Conservation (phyloP, 2,797 vertebrate genomes). For the Enteromius paludinosus region DNA sequence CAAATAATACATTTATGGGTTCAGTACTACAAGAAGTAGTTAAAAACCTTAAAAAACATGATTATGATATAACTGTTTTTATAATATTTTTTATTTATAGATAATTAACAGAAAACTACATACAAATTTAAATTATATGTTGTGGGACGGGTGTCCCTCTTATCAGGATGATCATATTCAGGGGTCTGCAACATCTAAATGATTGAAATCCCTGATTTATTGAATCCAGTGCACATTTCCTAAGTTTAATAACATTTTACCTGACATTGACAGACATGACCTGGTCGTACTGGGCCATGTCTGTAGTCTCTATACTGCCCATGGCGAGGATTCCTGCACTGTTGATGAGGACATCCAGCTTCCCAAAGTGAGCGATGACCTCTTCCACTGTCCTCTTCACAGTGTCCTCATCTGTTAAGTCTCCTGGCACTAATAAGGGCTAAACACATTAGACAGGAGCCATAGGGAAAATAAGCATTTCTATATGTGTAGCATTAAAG, state of each 20-base stretch:
- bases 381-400: conserved; percentile 77
- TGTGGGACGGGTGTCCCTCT: neutral
- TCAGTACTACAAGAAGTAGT: neutral
- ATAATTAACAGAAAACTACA: neutral
- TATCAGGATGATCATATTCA: neutral
- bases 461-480: neutral
- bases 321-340: conserved; percentile 82
- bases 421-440: conserved; percentile 82
- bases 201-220: neutral
- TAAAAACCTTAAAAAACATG: neutral
- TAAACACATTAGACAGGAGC: conserved; percentile 52
- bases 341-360: conserved; percentile 82
- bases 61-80: neutral
- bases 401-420: conserved; percentile 78
- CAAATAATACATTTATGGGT: neutral
- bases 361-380: conserved; percentile 76
- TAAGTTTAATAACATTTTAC: conserved; percentile 59
- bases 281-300: conserved; percentile 80
- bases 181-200: neutral
- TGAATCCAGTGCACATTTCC: neutral
- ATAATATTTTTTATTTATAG: neutral
- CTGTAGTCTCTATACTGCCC: conserved; percentile 80
- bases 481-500: neutral
- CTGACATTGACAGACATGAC: conserved; percentile 85
- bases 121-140: neutral